phyloP scores from a whole-genome alignment of 2,113 vertebrate species.

The Noturus placidus region DNA sequence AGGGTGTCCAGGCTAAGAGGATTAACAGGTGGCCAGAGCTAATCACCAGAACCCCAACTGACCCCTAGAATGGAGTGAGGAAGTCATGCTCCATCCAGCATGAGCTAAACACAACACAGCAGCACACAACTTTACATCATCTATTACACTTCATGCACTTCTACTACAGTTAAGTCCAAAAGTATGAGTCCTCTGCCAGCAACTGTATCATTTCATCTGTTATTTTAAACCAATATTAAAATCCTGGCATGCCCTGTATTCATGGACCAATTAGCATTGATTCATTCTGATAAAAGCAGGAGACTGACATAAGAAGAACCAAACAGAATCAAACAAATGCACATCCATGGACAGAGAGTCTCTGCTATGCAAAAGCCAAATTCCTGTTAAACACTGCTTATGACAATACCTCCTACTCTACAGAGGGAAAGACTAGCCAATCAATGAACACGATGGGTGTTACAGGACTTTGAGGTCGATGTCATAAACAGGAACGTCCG shows the following conservation, averaged over 20 bases:
- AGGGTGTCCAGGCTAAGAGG: conserved; percentile 26
- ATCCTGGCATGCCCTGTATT: not conserved
- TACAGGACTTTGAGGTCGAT: not conserved
- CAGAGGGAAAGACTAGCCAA: not conserved
- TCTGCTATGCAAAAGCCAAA: not conserved
- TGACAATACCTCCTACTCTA: not conserved
- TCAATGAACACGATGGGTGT: conserved; percentile 1
- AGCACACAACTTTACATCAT: conserved; percentile 13
- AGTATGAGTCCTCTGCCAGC: not conserved
- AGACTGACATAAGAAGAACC: conserved; percentile 29
- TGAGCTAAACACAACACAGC: conserved; percentile 22
- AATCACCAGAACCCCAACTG: conserved; percentile 40
- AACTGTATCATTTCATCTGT: not conserved
- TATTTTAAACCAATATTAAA: not conserved
- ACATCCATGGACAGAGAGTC: not conserved
- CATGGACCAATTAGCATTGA: not conserved
- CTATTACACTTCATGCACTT: conserved; percentile 13
- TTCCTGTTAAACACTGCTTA: not conserved
- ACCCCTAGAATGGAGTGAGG: conserved; percentile 15
- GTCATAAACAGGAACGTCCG: conserved; percentile 15
- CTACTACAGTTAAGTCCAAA: not conserved
- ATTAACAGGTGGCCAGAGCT: conserved; percentile 35
- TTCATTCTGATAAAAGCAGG: conserved; percentile 24
- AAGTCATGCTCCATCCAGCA: not conserved
- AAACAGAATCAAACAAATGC: not conserved